Base-by-base conservation (phyloP, 2,888 invertebrate species). In the Ectemnius cavifrons region DNA sequence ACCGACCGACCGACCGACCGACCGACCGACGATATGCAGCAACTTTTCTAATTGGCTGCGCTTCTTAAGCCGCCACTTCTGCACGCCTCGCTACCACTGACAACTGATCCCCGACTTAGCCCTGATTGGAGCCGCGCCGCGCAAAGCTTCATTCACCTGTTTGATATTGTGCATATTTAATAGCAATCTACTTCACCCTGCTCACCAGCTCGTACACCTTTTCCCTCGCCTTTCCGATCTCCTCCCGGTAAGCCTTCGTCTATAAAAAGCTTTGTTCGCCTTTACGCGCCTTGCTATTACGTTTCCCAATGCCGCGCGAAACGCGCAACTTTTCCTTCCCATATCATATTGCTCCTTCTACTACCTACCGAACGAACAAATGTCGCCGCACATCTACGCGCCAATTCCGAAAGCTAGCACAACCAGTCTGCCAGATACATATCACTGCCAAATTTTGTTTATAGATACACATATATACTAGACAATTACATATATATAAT, bases 81-180 rank as follows among this genome's bases (percentile, higher is more conserved):
- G 52, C 52, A 64, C 47, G 46, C 64, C 69, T 63, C 47, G 49
- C 46, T 57, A 63, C 73, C 47, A 8, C 58, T 52, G 56, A 77
- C 73, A 16, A 66, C 69, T 58, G 57, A 68, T 37, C 70, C 64
- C 67, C 60, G 64, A 67, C 52, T 73, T 73, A 78, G 73, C 73
- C 61, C 70, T 73, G 73, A 78, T 78, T 78, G 77, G 77, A 78
- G 71, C 78, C 68, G 77, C 67, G 63, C 11, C 28, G 49, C 52
- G 63, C 77, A 64, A 77, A 77, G 78, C 77, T 77, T 77, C 63
- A 77, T 77, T 77, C 77, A 77, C 69, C 78, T 73, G 78, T 77
- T 73, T 72, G 66, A 6, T 16, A 77, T 77, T 69, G 67, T 73
- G 73, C 77, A 77, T 63, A 77, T 77, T 71, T 72, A 37, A 72